Base-by-base conservation (phyloP, 2,888 invertebrate genomes). In the Hydraecia micacea region DNA sequence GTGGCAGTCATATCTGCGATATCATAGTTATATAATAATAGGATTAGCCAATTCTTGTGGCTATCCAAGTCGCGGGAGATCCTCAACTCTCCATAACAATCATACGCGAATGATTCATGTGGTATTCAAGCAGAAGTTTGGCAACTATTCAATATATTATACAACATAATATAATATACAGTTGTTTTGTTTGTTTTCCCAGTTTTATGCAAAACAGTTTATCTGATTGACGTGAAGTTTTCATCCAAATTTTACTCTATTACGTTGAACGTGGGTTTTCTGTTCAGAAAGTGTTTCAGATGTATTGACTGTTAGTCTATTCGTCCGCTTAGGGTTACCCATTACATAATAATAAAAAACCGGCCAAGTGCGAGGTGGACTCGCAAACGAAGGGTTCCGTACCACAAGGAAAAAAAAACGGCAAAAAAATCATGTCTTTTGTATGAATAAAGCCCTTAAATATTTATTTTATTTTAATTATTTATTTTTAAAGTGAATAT, bases 121-220 rank as follows among this genome's bases (percentile, higher is more conserved):
- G 65, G 46, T 77, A 83, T 85, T 66, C 85, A 83, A 70, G 25
- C 84, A 63, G 11, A 18, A 83, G 39, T 73, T 84, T 84, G 84
- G 86, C 84, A 86, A 79, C 75, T 52, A 83, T 86, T 86, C 87
- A 86, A 86, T 71, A 70, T 49, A 79, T 52, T 72, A 32, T 70
- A 62, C 42, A 73, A 62, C 28, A 72, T 71, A 71, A 58, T 66
- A 84, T 68, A 66, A 66, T 52, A 68, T 65, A 75, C 60, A 49
- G 73, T 71, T 68, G 75, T 73, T 86, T 83, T 52, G 74, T 83
- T 79, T 63, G 69, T 63, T 66, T 65, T 55, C 69, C 8, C 32
- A 39, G 67, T 75, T 76, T 73, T 63, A 84, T 86, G 75, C 55
- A 75, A 84, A 68, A 70, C 75, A 60, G 75, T 46, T 75, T 86